Evolutionary conservation across 2,113 vertebrate genomes (phyloP).

Genomic region (Ochotona princeps): DNA sequence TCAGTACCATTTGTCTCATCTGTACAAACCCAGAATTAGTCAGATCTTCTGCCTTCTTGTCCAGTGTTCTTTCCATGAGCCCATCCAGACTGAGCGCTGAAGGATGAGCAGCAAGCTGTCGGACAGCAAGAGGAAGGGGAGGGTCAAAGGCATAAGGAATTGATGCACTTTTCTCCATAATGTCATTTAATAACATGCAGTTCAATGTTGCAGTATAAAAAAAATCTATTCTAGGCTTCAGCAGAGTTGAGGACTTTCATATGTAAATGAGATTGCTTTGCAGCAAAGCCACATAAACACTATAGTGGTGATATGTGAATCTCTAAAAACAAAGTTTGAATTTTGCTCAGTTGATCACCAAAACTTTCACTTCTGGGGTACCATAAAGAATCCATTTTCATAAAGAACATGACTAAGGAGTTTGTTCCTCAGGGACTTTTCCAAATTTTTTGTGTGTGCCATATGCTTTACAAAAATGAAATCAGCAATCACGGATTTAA

Average conservation of each 20-base stretch:
- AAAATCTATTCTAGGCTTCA: not conserved
- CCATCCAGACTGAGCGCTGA: not conserved
- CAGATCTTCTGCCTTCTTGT: not conserved
- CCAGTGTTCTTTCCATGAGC: not conserved
- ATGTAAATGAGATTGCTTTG: not conserved
- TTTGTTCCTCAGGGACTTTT: not conserved
- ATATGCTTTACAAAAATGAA: not conserved
- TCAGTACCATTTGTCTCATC: not conserved
- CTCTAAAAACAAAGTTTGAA: not conserved
- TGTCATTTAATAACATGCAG: not conserved
- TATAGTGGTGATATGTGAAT: not conserved
- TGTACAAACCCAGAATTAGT: not conserved
- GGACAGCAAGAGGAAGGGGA: no score
- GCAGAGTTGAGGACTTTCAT: not conserved
- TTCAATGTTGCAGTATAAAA: not conserved
- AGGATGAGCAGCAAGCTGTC: no score
- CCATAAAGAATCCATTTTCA: not conserved
- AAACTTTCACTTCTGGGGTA: constrained; percentile 23
- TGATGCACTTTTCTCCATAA: not conserved
- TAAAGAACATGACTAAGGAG: not conserved
- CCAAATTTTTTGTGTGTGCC: not conserved
- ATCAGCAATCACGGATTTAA: not conserved
- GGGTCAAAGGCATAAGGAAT: no score
- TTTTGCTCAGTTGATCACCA: not conserved
- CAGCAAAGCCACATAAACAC: not conserved